Percentiles rank a stretch among this genome's conserved stretches.
phyloP scores from a whole-genome alignment of 2,113 vertebrate species.

The Cygnus buccinator region DNA sequence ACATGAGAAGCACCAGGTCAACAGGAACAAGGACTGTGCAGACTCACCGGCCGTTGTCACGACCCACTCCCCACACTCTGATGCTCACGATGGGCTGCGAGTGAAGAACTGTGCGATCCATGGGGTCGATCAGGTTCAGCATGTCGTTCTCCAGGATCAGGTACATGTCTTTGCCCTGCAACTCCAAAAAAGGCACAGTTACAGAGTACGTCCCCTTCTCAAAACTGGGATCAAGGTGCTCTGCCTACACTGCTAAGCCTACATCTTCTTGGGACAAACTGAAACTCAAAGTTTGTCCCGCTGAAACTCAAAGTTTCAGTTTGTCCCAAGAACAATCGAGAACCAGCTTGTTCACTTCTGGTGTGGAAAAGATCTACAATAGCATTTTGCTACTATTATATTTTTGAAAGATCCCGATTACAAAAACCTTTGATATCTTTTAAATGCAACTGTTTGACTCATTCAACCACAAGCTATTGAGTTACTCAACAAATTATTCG shows the following conservation, averaged over 20 bases:
- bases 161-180: conserved; percentile 95
- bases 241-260: not conserved
- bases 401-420: not conserved
- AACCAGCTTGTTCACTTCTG: not conserved
- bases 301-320: not conserved
- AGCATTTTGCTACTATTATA: not conserved
- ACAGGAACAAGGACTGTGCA: not conserved
- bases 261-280: not conserved
- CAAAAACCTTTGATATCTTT: not conserved
- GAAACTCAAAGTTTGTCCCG: not conserved
- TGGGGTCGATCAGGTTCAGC: conserved; percentile 92
- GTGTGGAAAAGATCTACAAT: not conserved
- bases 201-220: not conserved
- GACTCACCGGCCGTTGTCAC: conserved; percentile 94
- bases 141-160: conserved; percentile 91
- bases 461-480: not conserved
- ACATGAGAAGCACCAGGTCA: fast-evolving
- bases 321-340: not conserved
- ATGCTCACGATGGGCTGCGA: conserved; percentile 97
- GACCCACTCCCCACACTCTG: conserved; percentile 94
- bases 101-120: conserved; percentile 91
- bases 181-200: conserved; percentile 24
- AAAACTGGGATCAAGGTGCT: not conserved
- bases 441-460: not conserved
- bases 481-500: not conserved